Evolutionary conservation across 1,140 invertebrate species (phyloP).

Genomic region (Drosophila quadrilineata): DNA sequence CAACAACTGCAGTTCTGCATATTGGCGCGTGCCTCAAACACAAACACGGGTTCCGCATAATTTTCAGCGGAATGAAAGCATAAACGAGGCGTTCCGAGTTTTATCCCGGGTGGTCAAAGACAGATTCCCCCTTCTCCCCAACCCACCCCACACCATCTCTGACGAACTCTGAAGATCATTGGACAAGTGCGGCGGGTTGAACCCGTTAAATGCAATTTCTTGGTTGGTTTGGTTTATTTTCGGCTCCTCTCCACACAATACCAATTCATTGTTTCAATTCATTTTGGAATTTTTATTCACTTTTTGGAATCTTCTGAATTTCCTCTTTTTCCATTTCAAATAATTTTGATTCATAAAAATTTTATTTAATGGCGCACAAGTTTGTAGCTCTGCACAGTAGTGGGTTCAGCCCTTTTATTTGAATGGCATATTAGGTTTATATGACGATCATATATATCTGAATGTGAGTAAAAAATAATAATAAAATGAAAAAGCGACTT

Average conservation of each 20-base stretch:
- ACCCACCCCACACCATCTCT: background rate
- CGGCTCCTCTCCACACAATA: constrained; percentile 37
- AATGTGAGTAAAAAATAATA: constrained; percentile 4
- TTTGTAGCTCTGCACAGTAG: constrained; percentile 6
- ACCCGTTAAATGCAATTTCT: constrained; percentile 43
- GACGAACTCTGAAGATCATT: too few species aligned
- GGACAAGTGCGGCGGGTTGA: background rate
- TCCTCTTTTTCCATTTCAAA: too few species aligned
- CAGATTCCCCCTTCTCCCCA: constrained; percentile 5
- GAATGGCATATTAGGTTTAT: constrained; percentile 31
- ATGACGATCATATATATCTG: too few species aligned
- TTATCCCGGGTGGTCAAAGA: constrained; percentile 53
- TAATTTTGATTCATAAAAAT: constrained; percentile 15
- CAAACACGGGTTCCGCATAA: constrained; percentile 76
- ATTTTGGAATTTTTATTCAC: too few species aligned
- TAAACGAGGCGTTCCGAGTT: constrained; percentile 62
- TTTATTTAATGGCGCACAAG: constrained; percentile 4
- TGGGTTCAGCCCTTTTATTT: constrained; percentile 12
- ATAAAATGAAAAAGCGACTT: constrained; percentile 3
- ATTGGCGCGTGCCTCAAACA: constrained; percentile 68
- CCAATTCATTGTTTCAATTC: constrained; percentile 47
- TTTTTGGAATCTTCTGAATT: too few species aligned
- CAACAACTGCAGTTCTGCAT: constrained; percentile 24
- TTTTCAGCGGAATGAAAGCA: constrained; percentile 75
- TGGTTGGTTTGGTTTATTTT: constrained; percentile 64